Base-by-base conservation (phyloP, 1,140 invertebrate species). In the Paracyclopina nana region DNA sequence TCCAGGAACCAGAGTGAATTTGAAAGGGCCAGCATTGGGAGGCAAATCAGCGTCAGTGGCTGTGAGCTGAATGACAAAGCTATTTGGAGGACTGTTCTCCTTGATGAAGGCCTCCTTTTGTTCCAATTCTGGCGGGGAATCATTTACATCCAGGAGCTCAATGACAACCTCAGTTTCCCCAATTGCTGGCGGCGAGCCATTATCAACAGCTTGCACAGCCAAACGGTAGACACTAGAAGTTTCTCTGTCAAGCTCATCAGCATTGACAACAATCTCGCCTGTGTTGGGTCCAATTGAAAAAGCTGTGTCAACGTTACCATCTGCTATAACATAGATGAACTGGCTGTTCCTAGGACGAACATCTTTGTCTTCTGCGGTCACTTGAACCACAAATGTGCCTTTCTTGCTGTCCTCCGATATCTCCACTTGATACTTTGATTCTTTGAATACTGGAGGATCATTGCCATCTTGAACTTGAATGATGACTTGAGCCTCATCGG, bases 391-490 rank as follows among this genome's bases (percentile, higher is more conserved):
- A 57, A 72, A 71, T 1, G 80, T 75, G 0, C 82, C 85, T 3
- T 76, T 60, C 0, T 60, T 54, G 0, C 75, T 78, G 25, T 77
- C 78, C 68, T 95, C 88, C 14, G 77, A 79, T 5, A 92, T 70
- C 26, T 67, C 71, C 0, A 77, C 73, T 54, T 80, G 74, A 61
- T 92, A 91, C 18, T 74, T 60, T 22, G 68, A 68, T 56, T 82
- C 71, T 8, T 79, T 61, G 61, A 95, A 95, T 62, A 88, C 81
- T 0, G 88, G 88, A 2, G 88, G 85, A 69, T 94, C 87, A 60
- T 94, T 94, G 4, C 87, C 86, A 63, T 94, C 88, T 68, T 91
- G 82, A 48, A 94, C 83, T 1, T 79, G 81, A 50, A 95, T 80
- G 24, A 85, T 82, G 0, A 95, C 80, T 65, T 86, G 82, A 4